Evolutionary conservation across 1,140 invertebrate genomes (phyloP).

Genomic region (Adelges cooleyi): DNA sequence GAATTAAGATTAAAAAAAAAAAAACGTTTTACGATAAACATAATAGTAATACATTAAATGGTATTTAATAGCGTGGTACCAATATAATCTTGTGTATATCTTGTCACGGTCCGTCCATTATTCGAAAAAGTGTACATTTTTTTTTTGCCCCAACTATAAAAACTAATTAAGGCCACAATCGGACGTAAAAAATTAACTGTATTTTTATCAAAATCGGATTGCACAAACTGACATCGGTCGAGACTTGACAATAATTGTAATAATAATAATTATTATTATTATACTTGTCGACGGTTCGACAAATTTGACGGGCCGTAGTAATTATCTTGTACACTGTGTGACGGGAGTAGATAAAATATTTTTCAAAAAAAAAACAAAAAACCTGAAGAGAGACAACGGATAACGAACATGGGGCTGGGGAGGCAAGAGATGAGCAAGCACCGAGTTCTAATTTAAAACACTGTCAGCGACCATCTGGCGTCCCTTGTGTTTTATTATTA

Average conservation of each 20-base stretch:
- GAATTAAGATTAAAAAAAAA: too few species aligned
- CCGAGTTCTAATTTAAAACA: conserved; percentile 27
- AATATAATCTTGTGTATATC: too few species aligned
- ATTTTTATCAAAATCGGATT: neutral
- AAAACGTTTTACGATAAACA: too few species aligned
- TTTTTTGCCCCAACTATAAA: too few species aligned
- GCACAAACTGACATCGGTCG: neutral
- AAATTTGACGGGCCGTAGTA: conserved; percentile 3
- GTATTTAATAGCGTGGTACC: too few species aligned
- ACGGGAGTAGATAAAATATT: neutral
- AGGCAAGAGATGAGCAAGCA: neutral
- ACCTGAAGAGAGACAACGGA: neutral
- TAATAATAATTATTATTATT: conserved; percentile 6
- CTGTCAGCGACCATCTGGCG: conserved; percentile 27
- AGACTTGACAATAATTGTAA: neutral
- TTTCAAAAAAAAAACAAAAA: conserved; percentile 5
- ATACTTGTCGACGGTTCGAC: neutral
- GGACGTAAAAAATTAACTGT: too few species aligned
- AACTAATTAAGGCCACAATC: too few species aligned
- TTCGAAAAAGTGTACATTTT: too few species aligned
- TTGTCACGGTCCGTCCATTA: too few species aligned
- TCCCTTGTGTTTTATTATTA: conserved; percentile 28
- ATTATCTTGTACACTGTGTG: neutral
- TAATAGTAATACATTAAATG: too few species aligned
- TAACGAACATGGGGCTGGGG: neutral